Evolutionary conservation across 2,888 invertebrate species (phyloP).

Genomic region (Drosophila ezoana): DNA sequence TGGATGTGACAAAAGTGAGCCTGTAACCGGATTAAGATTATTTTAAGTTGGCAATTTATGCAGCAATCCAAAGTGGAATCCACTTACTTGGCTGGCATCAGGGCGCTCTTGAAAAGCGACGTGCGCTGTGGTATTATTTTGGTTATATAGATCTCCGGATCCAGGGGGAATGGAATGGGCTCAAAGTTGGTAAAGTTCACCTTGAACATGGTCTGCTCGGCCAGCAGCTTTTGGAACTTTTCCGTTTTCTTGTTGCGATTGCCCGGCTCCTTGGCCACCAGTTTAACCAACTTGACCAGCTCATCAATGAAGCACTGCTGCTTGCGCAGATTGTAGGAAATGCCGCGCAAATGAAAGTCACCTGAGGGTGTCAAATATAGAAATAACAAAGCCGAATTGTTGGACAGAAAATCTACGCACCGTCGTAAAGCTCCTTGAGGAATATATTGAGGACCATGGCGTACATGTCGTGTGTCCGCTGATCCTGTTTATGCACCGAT

Average conservation of each 20-base stretch:
- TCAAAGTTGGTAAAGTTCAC: constrained; percentile 96
- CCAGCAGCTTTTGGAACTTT: constrained; percentile 92
- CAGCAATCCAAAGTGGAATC: not conserved
- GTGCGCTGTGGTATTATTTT: constrained; percentile 96
- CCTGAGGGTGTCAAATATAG: constrained; percentile 82
- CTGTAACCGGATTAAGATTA: constrained; percentile 78
- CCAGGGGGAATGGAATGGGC: constrained; percentile 96
- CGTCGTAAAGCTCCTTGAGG: constrained; percentile 89
- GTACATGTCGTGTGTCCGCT: constrained; percentile 93
- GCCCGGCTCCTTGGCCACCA: constrained; percentile 95
- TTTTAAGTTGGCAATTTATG: not conserved
- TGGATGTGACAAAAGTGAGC: constrained; percentile 93
- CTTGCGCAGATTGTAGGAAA: constrained; percentile 91
- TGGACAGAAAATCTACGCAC: constrained; percentile 78
- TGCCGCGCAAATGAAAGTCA: constrained; percentile 89
- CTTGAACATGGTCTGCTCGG: constrained; percentile 92
- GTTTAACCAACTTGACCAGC: constrained; percentile 94
- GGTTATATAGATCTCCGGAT: constrained; percentile 95
- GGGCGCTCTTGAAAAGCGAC: constrained; percentile 96
- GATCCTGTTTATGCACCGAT: constrained; percentile 89
- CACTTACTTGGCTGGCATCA: constrained; percentile 93
- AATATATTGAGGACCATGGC: constrained; percentile 95
- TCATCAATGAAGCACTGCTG: constrained; percentile 97
- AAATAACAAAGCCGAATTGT: not conserved
- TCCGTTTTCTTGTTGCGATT: constrained; percentile 97